Base-by-base conservation (phyloP, 2,113 vertebrate genomes). In the Colinus virginianus region DNA sequence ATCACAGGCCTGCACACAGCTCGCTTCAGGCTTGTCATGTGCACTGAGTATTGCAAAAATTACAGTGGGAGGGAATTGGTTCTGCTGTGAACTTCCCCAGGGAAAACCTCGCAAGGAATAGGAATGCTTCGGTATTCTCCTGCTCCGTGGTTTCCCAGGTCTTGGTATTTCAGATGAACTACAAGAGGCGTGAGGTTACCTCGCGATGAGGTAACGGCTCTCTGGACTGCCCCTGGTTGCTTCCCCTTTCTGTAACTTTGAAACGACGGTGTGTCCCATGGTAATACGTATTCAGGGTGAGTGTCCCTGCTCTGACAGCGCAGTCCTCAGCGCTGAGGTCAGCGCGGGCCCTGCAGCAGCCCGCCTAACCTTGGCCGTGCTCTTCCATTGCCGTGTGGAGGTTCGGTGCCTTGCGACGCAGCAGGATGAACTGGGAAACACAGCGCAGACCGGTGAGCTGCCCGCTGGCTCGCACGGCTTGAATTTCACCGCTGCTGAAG, bases 341-440 rank as follows among this genome's bases (percentile, higher is more conserved):
- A 74, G 25, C 4, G 36, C 36, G 36, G 36, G 36, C 38, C 30
- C 14, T 25, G 40, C 34, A 42, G 61, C 61, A 78, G 53, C 43
- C 43, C 7, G 19, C 55, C 55, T 40, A 20, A 13, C 45, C 59
- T 53, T 2, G 2, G 1, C 62, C 3, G 3, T 5, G 7, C 28
- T 11, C 59, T 26, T 8, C 70, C 25, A 0, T 23, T 14, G 23
- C 26, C 11, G 61, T 25, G 14, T 45, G 45, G 11, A 1, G 56
- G 34, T 70, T 45, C 30, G 0, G 4, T 3, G 3, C 20, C 5
- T 2, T 28, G 62, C 7, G 21, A 8, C 10, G 15, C 13, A 7
- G 12, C 1, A 5, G 45, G 8, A 5, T 25, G 67, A 16, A 3
- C 28, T 72, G 42, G 68, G 68, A 43, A 22, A 18, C 12, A 7